These are phyloP conservation scores for Aporophyla nigra DNA, from an alignment of 2,888 invertebrate species.

Conservation along the genomic window DNA sequence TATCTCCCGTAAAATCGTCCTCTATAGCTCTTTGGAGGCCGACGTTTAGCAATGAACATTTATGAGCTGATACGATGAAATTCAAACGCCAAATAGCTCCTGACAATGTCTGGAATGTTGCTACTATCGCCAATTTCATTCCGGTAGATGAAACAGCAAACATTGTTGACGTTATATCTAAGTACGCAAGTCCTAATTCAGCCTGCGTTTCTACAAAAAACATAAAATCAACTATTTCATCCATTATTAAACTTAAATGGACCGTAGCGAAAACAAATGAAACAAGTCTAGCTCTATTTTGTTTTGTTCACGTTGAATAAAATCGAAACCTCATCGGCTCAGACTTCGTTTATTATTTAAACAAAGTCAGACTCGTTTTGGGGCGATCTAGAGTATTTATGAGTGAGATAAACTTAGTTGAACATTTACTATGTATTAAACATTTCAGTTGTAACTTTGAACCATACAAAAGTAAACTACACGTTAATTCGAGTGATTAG, in stretches of 20 bases:
- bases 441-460: background rate
- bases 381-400: background rate
- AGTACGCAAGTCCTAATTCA: slow-evolving; percentile 5
- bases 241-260: slow-evolving; percentile 30
- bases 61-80: slow-evolving; percentile 33
- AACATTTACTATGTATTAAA: background rate
- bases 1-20: background rate
- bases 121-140: slow-evolving; percentile 26
- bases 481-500: slow-evolving; percentile 27
- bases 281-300: slow-evolving; percentile 1
- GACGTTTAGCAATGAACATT: slow-evolving; percentile 12
- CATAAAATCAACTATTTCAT: background rate
- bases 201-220: background rate
- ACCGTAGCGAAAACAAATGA: slow-evolving; percentile 19
- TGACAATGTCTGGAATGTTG: slow-evolving; percentile 41
- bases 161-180: slow-evolving; percentile 9
- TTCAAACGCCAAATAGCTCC: slow-evolving; percentile 38
- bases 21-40: background rate
- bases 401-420: background rate
- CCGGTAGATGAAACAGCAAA: slow-evolving; percentile 15
- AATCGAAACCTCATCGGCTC: slow-evolving; percentile 10
- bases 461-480: slow-evolving; percentile 3
- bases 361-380: background rate
- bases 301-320: slow-evolving; percentile 16
- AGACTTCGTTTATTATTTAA: slow-evolving; percentile 31